A percentile compares a stretch with the other conserved stretches of the same genome.
Evolutionary conservation across 2,113 vertebrate species (phyloP).

Genomic region (Ivindomyrus marchei): DNA sequence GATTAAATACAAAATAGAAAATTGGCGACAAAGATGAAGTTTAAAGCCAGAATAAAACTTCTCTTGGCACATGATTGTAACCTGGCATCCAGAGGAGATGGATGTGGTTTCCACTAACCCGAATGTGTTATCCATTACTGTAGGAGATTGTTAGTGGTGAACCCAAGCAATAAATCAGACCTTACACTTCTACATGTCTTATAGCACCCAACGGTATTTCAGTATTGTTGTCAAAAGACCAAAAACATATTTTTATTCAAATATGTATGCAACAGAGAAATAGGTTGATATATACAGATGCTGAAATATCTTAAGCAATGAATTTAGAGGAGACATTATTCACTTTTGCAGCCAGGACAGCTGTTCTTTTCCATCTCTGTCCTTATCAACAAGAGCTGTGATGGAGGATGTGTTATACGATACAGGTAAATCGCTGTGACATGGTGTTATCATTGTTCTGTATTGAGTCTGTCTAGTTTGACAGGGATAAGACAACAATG

Average conservation of each 20-base stretch:
- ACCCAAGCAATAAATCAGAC: background rate
- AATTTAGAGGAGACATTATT: background rate
- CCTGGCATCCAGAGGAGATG: background rate
- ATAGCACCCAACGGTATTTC: background rate
- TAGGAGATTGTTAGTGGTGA: background rate
- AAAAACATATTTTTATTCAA: background rate
- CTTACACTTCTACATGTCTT: background rate
- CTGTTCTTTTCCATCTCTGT: background rate
- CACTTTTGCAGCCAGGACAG: background rate
- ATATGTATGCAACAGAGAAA: background rate
- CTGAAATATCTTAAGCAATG: background rate
- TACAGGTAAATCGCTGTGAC: background rate
- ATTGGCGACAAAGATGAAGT: background rate
- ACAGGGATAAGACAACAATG: background rate
- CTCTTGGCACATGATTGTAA: background rate
- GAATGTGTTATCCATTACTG: background rate
- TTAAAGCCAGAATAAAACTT: background rate
- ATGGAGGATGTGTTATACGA: background rate
- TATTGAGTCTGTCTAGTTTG: background rate
- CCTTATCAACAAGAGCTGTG: background rate
- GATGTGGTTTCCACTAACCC: background rate
- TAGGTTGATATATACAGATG: background rate
- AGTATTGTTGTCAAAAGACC: conserved; percentile 4
- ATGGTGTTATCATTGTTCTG: background rate
- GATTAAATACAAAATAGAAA: background rate